A percentile compares a stretch with the other conserved stretches of the same genome.
phyloP scores from a whole-genome alignment of 1,140 invertebrate species.

The Idris sp. region DNA sequence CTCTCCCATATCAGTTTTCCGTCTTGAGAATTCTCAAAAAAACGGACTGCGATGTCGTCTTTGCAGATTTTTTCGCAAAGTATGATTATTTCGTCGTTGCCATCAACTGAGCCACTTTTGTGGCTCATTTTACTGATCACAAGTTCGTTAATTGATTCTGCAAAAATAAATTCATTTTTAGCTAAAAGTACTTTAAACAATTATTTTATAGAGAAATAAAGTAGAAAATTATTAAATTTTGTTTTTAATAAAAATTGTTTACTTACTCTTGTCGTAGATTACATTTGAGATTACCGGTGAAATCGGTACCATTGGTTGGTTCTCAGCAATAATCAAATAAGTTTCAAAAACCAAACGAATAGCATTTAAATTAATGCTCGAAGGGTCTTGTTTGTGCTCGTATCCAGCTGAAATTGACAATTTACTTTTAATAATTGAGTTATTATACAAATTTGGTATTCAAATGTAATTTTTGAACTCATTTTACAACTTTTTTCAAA shows the following conservation, averaged over 20 bases:
- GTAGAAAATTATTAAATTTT: too few species aligned
- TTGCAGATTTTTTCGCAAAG: constrained; percentile 94
- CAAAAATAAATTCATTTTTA: constrained; percentile 45
- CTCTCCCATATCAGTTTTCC: constrained; percentile 89
- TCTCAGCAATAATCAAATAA: constrained; percentile 82
- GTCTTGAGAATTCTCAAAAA: constrained; percentile 90
- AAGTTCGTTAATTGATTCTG: constrained; percentile 94
- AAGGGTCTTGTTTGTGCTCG: constrained; percentile 87
- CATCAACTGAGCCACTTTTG: constrained; percentile 86
- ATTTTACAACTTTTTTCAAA: too few species aligned
- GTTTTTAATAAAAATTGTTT: not conserved
- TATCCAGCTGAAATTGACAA: constrained; percentile 88
- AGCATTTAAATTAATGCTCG: constrained; percentile 94
- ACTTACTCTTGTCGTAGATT: constrained; percentile 95
- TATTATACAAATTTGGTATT: too few species aligned
- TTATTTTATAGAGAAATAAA: too few species aligned
- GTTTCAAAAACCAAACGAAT: constrained; percentile 97
- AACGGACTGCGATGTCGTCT: constrained; percentile 94
- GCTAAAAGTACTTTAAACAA: too few species aligned
- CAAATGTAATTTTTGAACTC: too few species aligned
- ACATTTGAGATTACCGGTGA: constrained; percentile 91
- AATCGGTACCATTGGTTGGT: constrained; percentile 83
- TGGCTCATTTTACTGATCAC: constrained; percentile 92
- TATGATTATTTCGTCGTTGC: constrained; percentile 93
- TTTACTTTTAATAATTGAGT: too few species aligned